Conservation (phyloP, 2,888 invertebrate genomes). For the Linnaemya vulpina region DNA sequence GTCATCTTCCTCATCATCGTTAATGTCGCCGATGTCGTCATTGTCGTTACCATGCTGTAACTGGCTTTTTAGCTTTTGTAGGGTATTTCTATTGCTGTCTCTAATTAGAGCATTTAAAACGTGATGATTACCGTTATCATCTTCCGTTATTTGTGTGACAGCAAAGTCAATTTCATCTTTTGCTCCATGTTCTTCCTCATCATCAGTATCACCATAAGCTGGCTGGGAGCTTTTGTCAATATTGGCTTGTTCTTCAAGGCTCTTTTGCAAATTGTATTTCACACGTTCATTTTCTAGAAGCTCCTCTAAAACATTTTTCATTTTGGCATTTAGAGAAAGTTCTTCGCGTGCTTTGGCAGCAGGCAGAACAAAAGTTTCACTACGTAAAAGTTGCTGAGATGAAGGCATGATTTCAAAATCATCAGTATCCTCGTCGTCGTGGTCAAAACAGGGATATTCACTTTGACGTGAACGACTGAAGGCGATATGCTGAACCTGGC, state of each 20-base stretch:
- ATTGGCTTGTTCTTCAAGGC: conserved; percentile 79
- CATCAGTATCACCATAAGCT: conserved; percentile 69
- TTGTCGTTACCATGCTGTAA: conserved; percentile 72
- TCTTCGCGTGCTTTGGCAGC: conserved; percentile 74
- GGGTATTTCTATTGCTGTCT: conserved; percentile 79
- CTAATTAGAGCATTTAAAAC: conserved; percentile 78
- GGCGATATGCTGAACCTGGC: conserved; percentile 81
- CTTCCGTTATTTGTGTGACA: conserved; percentile 65
- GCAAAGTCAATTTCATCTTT: conserved; percentile 76
- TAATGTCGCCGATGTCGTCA: conserved; percentile 78
- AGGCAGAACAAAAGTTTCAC: conserved; percentile 79
- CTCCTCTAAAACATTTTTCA: conserved; percentile 83
- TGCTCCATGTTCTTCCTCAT: conserved; percentile 73
- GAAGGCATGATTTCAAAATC: conserved; percentile 63
- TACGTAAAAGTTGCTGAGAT: conserved; percentile 75
- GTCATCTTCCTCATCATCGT: conserved; percentile 75
- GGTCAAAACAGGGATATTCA: conserved; percentile 78
- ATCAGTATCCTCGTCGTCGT: conserved; percentile 62
- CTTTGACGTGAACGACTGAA: conserved; percentile 79
- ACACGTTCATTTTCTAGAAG: conserved; percentile 82
- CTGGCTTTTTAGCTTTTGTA: conserved; percentile 75
- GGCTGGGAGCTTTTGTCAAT: conserved; percentile 47
- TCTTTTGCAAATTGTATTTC: conserved; percentile 83
- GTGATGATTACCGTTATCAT: conserved; percentile 80
- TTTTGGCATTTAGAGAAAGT: conserved; percentile 83